These are phyloP conservation scores for Parnassius glacialis DNA, from an alignment of 2,888 invertebrate species.

Conservation along the genomic window DNA sequence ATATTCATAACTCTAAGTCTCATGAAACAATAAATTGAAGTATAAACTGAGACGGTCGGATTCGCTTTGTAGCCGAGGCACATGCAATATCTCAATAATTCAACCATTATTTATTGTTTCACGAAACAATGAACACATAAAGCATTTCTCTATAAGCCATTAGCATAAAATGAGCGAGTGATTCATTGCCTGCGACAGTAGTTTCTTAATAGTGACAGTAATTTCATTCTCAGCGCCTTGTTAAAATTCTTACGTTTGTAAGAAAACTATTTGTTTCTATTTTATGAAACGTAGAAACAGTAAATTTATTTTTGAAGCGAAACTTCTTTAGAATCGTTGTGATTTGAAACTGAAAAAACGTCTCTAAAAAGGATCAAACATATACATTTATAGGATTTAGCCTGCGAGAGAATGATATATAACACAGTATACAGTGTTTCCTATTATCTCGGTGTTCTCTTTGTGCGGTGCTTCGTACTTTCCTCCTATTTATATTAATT, in stretches of 20 bases:
- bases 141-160: conserved; percentile 71
- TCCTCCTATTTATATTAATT: too few species aligned
- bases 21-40: conserved; percentile 44
- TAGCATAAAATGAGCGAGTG: conserved; percentile 60
- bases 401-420: too few species aligned
- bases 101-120: conserved; percentile 60
- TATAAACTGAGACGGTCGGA: conserved; percentile 37
- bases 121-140: conserved; percentile 71
- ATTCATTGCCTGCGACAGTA: conserved; percentile 27
- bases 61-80: conserved; percentile 33
- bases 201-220: neutral
- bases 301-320: too few species aligned
- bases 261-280: too few species aligned
- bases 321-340: too few species aligned
- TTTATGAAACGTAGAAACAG: too few species aligned
- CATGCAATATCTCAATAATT: conserved; percentile 41
- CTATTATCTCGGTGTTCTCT: too few species aligned
- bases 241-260: neutral
- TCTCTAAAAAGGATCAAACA: too few species aligned
- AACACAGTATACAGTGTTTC: too few species aligned
- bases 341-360: too few species aligned
- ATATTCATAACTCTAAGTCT: conserved; percentile 22
- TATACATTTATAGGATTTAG: too few species aligned
- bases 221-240: neutral
- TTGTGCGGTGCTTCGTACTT: too few species aligned